Conservation (phyloP, 2,113 vertebrate species). For the Bettongia penicillata region DNA sequence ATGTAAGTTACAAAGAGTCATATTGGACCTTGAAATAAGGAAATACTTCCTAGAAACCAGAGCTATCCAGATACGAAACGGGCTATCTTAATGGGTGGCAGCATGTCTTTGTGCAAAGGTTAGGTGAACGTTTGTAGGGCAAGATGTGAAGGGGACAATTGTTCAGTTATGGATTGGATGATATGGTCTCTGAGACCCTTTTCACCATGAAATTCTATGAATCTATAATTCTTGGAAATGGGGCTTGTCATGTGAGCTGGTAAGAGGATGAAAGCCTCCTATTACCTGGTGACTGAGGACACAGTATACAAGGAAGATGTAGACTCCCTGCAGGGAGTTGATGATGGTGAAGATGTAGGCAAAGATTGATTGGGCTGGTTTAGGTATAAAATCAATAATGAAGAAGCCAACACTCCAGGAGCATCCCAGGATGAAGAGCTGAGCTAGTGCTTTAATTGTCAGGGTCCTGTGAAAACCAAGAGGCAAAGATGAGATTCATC, state of each 20-base stretch:
- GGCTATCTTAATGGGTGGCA: neutral
- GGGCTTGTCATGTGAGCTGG: neutral
- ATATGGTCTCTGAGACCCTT: neutral
- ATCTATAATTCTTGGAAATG: neutral
- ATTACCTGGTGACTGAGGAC: constrained; percentile 79
- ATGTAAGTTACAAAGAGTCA: neutral
- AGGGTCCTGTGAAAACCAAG: constrained; percentile 69
- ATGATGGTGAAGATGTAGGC: constrained; percentile 77
- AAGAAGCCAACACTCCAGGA: constrained; percentile 80
- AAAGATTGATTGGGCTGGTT: neutral
- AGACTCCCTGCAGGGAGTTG: constrained; percentile 79
- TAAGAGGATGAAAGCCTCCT: neutral
- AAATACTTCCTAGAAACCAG: neutral
- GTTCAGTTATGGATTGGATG: neutral
- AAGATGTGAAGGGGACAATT: neutral
- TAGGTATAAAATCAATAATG: constrained; percentile 48
- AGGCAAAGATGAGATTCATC: neutral
- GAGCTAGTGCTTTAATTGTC: constrained; percentile 79
- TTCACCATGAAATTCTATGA: neutral
- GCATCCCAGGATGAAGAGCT: constrained; percentile 78
- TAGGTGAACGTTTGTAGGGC: neutral
- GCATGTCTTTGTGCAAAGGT: neutral
- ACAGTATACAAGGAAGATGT: constrained; percentile 80
- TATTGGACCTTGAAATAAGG: neutral
- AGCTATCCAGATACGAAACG: neutral